phyloP scores from a whole-genome alignment of 2,113 vertebrate species.

The Tenrec ecaudatus region DNA sequence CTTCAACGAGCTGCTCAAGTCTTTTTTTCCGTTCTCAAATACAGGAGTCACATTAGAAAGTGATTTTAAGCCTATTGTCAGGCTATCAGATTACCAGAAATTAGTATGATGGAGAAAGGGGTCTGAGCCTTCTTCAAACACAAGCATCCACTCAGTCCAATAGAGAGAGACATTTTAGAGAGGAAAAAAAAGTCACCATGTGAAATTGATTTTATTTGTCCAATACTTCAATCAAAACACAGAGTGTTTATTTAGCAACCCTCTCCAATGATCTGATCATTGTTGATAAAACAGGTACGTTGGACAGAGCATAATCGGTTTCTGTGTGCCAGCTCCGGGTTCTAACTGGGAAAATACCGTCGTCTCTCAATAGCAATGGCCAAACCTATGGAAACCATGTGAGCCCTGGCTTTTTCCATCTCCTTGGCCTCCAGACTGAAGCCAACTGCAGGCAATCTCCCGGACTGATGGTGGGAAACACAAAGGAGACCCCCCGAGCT shows the following conservation, averaged over 20 bases:
- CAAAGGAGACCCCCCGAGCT: slow-evolving; percentile 71
- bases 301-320: not conserved
- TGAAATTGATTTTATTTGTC: slow-evolving; percentile 64
- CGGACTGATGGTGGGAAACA: slow-evolving; percentile 61
- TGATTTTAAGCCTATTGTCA: not conserved
- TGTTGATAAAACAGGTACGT: slow-evolving; percentile 38
- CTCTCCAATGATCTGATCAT: not conserved
- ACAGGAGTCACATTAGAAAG: slow-evolving; percentile 2
- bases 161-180: slow-evolving; percentile 54
- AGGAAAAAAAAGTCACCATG: slow-evolving; percentile 9
- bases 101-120: not conserved
- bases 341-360: slow-evolving; percentile 22
- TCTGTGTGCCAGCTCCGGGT: not conserved
- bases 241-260: not conserved
- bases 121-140: not conserved
- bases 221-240: slow-evolving; percentile 55
- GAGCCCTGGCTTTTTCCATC: slow-evolving; percentile 67
- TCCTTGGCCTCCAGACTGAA: slow-evolving; percentile 74
- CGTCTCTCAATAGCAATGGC: slow-evolving; percentile 65
- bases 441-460: slow-evolving; percentile 74
- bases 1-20: slow-evolving; percentile 1
- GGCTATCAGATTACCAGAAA: not conserved
- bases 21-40: slow-evolving; percentile 16
- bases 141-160: slow-evolving; percentile 40
- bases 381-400: slow-evolving; percentile 72